Conservation (phyloP, 2,888 invertebrate species). For the Eurytoma californica region DNA sequence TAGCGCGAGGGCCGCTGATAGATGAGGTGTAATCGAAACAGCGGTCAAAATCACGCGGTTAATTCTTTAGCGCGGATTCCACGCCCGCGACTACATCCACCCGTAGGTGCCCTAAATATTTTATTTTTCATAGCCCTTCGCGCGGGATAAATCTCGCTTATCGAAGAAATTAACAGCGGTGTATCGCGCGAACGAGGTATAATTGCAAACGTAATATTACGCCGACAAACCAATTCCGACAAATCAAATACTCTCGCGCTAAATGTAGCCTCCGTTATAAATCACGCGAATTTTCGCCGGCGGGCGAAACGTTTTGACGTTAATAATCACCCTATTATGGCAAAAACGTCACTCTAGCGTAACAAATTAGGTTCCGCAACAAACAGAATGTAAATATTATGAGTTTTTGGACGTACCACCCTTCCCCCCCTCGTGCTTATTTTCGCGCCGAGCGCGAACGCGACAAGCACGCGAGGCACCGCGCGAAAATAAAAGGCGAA, state of each 20-base stretch:
- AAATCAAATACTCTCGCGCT: too few species aligned
- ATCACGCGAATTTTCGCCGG: too few species aligned
- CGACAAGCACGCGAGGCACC: not conserved
- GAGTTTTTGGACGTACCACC: slow-evolving; percentile 24
- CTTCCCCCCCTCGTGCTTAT: not conserved
- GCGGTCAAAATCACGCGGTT: too few species aligned
- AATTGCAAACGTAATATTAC: not conserved
- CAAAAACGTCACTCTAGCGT: slow-evolving; percentile 1
- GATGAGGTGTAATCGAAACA: not conserved
- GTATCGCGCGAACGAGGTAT: not conserved
- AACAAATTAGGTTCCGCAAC: slow-evolving; percentile 27
- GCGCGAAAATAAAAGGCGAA: slow-evolving; percentile 11
- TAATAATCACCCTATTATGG: slow-evolving; percentile 21
- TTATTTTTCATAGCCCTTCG: too few species aligned
- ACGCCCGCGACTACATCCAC: too few species aligned
- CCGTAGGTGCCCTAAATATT: too few species aligned
- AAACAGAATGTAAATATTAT: slow-evolving; percentile 40
- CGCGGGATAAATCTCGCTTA: not conserved
- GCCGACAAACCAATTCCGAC: too few species aligned
- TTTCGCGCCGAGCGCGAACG: not conserved
- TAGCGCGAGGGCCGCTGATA: slow-evolving; percentile 2
- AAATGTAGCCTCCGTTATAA: too few species aligned
- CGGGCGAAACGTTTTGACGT: too few species aligned
- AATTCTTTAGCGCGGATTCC: too few species aligned
- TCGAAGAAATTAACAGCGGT: not conserved